Base-by-base conservation (phyloP, 2,113 vertebrate genomes). In the Megaceryle maxima region DNA sequence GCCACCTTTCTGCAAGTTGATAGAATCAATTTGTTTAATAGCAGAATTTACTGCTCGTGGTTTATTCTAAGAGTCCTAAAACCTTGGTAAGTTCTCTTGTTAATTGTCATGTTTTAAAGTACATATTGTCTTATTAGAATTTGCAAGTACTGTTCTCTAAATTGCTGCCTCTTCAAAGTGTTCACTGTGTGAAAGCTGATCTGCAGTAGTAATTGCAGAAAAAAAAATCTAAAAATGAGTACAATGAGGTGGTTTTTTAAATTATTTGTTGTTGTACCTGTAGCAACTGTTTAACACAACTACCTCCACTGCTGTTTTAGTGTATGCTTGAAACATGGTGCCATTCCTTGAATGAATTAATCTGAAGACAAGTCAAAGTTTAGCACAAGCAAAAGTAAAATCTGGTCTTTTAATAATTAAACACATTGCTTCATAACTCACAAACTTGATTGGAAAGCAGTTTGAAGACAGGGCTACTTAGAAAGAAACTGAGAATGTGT, bases 1-100 rank as follows among this genome's bases (percentile, higher is more conserved):
- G 66, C 64, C 83, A 78, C 72, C 85, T 91, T 88, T 93, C 75
- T 94, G 92, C 85, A 81, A 88, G 51, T 70, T 87, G 88, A 70
- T 72, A 9, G 1, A 16, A 66, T 82, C 41, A 21, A 1, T 70
- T 88, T 82, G 59, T 74, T 88, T 14, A 66, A 17, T 25, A 24
- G 22, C 51, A 48, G 29, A 86, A 88, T 35, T 81, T 64, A 13
- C 60, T 84, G 43, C 62, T 95, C 5, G 5, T 63, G 63, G 20
- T 51, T 88, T 74, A 55, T 87, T 86, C 39, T 5, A 35, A 86
- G 37, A 75, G 10, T 87, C 64, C 63, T 78, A 56, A 87, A 96
- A 55, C 13, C 39, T 72, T 53, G 31, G 24, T 56, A 57, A 75
- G 43, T 83, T 76, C 39, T 87, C 68, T 19, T 73, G 31, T 64